These are phyloP conservation scores for Torymus auratus DNA, from an alignment of 2,888 invertebrate genomes.

Conservation along the genomic window DNA sequence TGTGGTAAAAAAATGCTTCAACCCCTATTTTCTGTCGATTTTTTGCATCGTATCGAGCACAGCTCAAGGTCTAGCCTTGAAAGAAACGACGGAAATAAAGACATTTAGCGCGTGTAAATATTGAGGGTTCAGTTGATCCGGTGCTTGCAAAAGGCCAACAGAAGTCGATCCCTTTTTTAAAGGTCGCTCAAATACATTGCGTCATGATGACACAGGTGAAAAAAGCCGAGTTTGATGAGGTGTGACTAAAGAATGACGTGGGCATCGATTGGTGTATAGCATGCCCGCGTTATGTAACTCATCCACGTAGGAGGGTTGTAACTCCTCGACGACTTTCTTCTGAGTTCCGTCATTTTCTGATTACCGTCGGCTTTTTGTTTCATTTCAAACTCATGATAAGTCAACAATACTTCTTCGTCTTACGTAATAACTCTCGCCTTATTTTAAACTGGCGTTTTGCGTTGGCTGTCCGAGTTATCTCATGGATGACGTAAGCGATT, in stretches of 20 bases:
- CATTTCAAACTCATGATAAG: too few species aligned
- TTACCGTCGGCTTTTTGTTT: too few species aligned
- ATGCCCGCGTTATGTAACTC: constrained; percentile 35
- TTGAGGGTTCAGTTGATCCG: constrained; percentile 1
- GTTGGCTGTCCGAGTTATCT: too few species aligned
- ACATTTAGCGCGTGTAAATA: constrained; percentile 41
- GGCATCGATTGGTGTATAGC: constrained; percentile 36
- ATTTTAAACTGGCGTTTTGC: too few species aligned
- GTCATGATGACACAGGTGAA: constrained; percentile 39
- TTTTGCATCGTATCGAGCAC: not conserved
- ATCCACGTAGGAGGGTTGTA: constrained; percentile 12
- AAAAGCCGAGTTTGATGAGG: constrained; percentile 43
- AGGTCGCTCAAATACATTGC: constrained; percentile 42
- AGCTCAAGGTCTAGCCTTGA: not conserved
- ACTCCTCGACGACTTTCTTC: not conserved
- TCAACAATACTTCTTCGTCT: too few species aligned
- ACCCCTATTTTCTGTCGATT: not conserved
- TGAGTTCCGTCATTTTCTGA: too few species aligned
- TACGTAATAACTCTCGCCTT: too few species aligned
- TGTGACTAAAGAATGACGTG: constrained; percentile 47
- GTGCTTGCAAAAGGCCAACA: constrained; percentile 32
- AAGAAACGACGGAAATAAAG: constrained; percentile 12
- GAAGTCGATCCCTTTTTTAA: constrained; percentile 46
- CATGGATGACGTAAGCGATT: too few species aligned
- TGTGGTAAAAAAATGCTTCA: too few species aligned